phyloP scores from a whole-genome alignment of 2,797 vertebrate genomes.

The Hemitrygon akajei region DNA sequence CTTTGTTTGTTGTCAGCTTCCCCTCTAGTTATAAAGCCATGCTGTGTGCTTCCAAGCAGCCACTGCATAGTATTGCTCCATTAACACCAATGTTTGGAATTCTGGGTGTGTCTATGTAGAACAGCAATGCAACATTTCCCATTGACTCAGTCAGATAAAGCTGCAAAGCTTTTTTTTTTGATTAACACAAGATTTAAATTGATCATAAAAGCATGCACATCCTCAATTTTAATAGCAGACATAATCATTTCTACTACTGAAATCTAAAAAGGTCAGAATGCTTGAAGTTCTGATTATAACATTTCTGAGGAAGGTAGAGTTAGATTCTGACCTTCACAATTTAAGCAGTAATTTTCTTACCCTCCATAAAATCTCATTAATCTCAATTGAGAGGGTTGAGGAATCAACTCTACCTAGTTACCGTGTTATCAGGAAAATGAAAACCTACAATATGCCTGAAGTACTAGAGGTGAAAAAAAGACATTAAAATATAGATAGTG shows the following conservation, averaged over 20 bases:
- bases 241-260: neutral
- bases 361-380: neutral
- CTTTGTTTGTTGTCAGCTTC: too few relatives aligned
- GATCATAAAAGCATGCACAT: neutral
- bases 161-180: neutral
- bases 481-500: neutral
- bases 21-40: neutral
- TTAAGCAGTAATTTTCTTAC: neutral
- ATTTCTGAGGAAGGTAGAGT: neutral
- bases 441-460: neutral
- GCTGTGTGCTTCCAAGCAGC: too few relatives aligned
- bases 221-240: neutral
- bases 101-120: neutral
- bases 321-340: neutral
- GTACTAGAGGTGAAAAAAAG: neutral
- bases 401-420: neutral
- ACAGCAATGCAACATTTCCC: neutral
- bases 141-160: neutral
- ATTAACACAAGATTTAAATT: neutral
- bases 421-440: neutral
- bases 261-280: neutral
- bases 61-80: neutral
- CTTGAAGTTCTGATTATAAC: neutral
- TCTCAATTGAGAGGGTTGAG: neutral
- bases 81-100: neutral